A percentile compares a stretch with the other conserved stretches of the same genome.
phyloP scores from a whole-genome alignment of 1,140 invertebrate species.

The Danaus plexippus region DNA sequence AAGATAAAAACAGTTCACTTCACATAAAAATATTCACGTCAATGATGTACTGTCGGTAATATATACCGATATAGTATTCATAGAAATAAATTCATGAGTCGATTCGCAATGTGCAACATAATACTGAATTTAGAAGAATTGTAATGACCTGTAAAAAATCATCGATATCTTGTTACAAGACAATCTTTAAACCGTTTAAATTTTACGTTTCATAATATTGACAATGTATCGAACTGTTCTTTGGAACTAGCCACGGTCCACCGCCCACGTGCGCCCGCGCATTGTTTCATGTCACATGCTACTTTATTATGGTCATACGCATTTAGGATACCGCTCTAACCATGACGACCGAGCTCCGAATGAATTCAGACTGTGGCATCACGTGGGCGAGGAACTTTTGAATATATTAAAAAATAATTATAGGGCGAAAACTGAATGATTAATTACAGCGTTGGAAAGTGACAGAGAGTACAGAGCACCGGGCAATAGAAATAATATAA shows the following conservation, averaged over 20 bases:
- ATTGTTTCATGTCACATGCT: conserved; percentile 15
- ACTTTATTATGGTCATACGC: conserved; percentile 14
- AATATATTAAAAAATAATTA: conserved; percentile 35
- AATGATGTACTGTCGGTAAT: too few relatives aligned
- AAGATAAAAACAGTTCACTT: too few relatives aligned
- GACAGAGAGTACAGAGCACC: too few relatives aligned
- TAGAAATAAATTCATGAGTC: too few relatives aligned
- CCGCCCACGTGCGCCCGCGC: conserved; percentile 22
- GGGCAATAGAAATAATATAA: too few relatives aligned
- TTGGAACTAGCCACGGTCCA: conserved; percentile 15
- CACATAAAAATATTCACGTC: too few relatives aligned
- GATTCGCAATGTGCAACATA: too few relatives aligned
- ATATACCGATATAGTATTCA: too few relatives aligned
- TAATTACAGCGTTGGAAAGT: conserved; percentile 7
- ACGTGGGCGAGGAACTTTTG: conserved; percentile 28
- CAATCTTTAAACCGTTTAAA: neutral
- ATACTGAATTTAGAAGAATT: too few relatives aligned
- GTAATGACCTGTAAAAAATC: too few relatives aligned
- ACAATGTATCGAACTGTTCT: conserved; percentile 9
- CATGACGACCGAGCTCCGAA: conserved; percentile 4
- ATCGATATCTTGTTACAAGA: too few relatives aligned
- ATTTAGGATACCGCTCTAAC: conserved; percentile 3
- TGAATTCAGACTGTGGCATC: conserved; percentile 17
- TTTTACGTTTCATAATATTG: too few relatives aligned
- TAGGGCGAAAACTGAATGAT: conserved; percentile 17